Evolutionary conservation across 2,888 invertebrate species (phyloP).

Genomic region (Euspilapteryx auroguttella): DNA sequence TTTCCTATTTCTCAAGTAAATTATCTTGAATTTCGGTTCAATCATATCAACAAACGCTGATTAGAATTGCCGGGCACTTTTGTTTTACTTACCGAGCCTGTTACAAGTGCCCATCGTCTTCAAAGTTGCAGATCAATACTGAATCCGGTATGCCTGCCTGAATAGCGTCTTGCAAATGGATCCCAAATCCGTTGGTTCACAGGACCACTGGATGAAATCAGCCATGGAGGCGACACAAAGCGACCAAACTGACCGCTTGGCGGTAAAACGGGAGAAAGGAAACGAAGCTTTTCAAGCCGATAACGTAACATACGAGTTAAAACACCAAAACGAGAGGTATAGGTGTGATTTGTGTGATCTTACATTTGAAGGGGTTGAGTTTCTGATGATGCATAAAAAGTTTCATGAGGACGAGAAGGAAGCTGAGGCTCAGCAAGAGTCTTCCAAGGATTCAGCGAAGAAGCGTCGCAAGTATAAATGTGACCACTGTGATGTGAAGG

Average conservation of each 20-base stretch:
- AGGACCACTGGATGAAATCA: constrained; percentile 54
- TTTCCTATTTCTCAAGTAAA: constrained; percentile 46
- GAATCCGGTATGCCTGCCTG: constrained; percentile 14
- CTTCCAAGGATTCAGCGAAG: constrained; percentile 31
- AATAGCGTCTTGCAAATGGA: constrained; percentile 41
- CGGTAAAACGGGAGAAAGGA: constrained; percentile 51
- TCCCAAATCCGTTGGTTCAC: constrained; percentile 39
- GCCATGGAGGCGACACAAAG: constrained; percentile 41
- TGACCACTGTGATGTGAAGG: constrained; percentile 50
- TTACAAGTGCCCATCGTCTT: constrained; percentile 19
- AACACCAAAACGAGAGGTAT: constrained; percentile 25
- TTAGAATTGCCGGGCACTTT: constrained; percentile 11
- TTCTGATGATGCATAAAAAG: constrained; percentile 44
- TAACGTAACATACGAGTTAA: constrained; percentile 28
- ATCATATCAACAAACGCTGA: constrained; percentile 45
- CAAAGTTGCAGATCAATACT: constrained; percentile 9
- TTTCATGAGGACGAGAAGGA: constrained; percentile 50
- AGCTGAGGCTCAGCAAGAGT: constrained; percentile 25
- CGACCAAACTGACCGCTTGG: constrained; percentile 25
- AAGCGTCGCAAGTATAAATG: constrained; percentile 47
- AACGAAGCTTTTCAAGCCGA: constrained; percentile 31
- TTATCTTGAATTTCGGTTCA: constrained; percentile 32
- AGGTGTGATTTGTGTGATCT: constrained; percentile 47
- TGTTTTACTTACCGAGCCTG: too few relatives aligned
- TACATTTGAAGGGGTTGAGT: constrained; percentile 47